Base-by-base conservation (phyloP, 2,113 vertebrate genomes). In the Cinclus mexicanus region DNA sequence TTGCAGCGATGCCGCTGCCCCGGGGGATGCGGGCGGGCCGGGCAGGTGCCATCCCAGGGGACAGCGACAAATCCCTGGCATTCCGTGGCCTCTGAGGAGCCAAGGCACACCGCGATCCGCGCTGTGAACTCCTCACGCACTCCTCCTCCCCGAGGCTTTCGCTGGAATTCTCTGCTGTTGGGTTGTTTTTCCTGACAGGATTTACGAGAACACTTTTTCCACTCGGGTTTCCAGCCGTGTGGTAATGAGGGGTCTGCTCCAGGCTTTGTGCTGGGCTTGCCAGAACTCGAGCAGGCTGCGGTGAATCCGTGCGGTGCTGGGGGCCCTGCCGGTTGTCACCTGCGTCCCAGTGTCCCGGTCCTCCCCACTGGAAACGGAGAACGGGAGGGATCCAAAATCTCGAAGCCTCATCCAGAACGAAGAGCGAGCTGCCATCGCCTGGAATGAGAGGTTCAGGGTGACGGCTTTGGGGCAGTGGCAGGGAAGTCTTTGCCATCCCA, bases 171-270 rank as follows among this genome's bases (percentile, higher is more conserved):
- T 41, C 82, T 65, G 26, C 29, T 39, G 12, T 24, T 2, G 41
- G 42, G 67, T 72, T 89, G 59, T 78, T 95, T 90, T 93, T 86
- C 78, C 94, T 93, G 88, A 83, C 41, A 61, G 87, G 57, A 53
- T 88, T 90, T 65, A 83, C 29, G 69, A 88, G 93, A 89, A 77
- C 35, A 12, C 29, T 70, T 95, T 74, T 78, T 94, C 84, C 85
- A 77, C 64, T 83, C 9, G 1, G 2, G 56, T 81, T 83, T 95
- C 94, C 92, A 97, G n/a, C 90, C 23, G 23, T 72, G 88, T 11
- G 83, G 68, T 97, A 39, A 88, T 75, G 49, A 74, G 80, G 53
- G 70, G 77, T 37, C 61, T 77, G 0, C 17, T n/a, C 79, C 94
- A 95, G 93, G 60, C 70, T 91, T 50, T 10, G 53, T 53, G 7